These are phyloP conservation scores for Monochamus saltuarius DNA, from an alignment of 1,140 invertebrate genomes.

Conservation along the genomic window DNA sequence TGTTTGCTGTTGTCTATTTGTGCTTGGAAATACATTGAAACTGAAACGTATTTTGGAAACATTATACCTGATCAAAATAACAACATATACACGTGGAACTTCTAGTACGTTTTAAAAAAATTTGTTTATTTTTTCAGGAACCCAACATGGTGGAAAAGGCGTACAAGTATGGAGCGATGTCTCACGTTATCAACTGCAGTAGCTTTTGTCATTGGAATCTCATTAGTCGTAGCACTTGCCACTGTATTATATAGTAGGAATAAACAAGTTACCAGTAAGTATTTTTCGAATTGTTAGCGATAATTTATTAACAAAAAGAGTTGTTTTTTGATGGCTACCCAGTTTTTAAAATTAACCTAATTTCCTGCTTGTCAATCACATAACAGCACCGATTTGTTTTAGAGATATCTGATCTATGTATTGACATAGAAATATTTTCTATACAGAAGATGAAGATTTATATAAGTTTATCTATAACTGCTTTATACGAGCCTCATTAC, in stretches of 20 bases:
- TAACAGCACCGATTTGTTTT: too few relatives aligned
- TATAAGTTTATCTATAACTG: too few relatives aligned
- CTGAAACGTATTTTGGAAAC: too few relatives aligned
- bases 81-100: too few relatives aligned
- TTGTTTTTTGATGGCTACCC: background rate
- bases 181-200: slow-evolving; percentile 67
- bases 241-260: slow-evolving; percentile 53
- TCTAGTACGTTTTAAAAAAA: background rate
- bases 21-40: too few relatives aligned
- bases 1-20: too few relatives aligned
- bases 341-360: background rate
- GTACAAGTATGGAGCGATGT: slow-evolving; percentile 75
- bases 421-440: too few relatives aligned
- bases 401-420: too few relatives aligned
- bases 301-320: background rate
- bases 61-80: too few relatives aligned
- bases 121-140: slow-evolving; percentile 62
- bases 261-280: slow-evolving; percentile 38
- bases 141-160: slow-evolving; percentile 83
- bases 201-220: slow-evolving; percentile 63
- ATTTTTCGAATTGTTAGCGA: background rate
- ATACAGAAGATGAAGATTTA: too few relatives aligned
- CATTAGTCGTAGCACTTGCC: slow-evolving; percentile 67
- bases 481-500: too few relatives aligned
- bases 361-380: too few relatives aligned